Evolutionary conservation across 35 echinoderm and acorn worm species (phyloP).

Genomic region (Chiridota heheva): DNA sequence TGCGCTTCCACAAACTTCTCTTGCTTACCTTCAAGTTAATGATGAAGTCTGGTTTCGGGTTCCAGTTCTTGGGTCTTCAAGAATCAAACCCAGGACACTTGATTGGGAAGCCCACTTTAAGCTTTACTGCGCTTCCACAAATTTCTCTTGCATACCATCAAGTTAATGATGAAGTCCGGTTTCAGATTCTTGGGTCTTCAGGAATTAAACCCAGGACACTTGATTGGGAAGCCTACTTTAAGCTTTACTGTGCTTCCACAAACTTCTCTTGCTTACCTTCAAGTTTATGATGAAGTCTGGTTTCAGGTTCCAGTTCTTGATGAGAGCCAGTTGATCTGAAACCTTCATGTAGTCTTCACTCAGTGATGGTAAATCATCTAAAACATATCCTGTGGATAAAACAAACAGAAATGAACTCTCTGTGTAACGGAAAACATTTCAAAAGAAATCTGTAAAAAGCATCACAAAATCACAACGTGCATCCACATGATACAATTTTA

Average conservation of each 20-base stretch:
- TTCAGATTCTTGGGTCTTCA: slow-evolving; percentile 90
- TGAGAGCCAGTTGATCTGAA: slow-evolving; percentile 82
- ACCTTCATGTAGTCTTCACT: slow-evolving; percentile 94
- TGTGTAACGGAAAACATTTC: background rate
- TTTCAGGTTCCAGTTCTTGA: slow-evolving; percentile 96
- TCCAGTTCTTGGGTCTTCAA: slow-evolving; percentile 98
- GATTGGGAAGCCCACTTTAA: too few species aligned
- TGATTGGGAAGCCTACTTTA: too few species aligned
- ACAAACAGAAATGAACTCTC: slow-evolving; percentile 27
- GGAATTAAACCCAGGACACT: too few species aligned
- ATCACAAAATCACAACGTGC: background rate
- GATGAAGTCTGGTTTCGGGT: slow-evolving; percentile 97
- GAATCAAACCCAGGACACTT: too few species aligned
- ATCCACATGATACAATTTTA: background rate
- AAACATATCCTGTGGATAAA: slow-evolving; percentile 76
- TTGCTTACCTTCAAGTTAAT: slow-evolving; percentile 84
- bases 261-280: slow-evolving; percentile 41
- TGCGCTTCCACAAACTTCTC: background rate
- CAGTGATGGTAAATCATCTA: slow-evolving; percentile 90
- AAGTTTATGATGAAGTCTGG: slow-evolving; percentile 99
- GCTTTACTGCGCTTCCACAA: background rate
- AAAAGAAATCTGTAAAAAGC: background rate
- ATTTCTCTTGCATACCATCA: slow-evolving; percentile 52
- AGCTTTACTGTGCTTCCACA: background rate
- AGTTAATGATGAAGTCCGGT: slow-evolving; percentile 98